A percentile compares a stretch with the other conserved stretches of the same genome.
Conservation (phyloP, 2,888 invertebrate species). For the Griposia aprilina region DNA sequence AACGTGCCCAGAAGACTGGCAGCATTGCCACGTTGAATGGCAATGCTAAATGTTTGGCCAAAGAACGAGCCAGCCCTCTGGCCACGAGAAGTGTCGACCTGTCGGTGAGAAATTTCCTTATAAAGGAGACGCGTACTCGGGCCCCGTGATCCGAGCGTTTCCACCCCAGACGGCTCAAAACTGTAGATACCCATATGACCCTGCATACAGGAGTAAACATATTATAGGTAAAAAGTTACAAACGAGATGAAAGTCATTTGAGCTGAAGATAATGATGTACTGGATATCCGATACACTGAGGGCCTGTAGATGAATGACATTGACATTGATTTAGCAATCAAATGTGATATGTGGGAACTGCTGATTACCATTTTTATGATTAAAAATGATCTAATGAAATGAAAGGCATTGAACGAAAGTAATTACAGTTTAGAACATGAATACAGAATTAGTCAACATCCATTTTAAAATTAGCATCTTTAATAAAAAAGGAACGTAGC, state of each 20-base stretch:
- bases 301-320: neutral
- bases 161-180: no score
- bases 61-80: no score
- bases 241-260: neutral
- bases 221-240: neutral
- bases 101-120: no score
- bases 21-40: no score
- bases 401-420: neutral
- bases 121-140: no score
- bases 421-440: neutral
- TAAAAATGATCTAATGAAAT: neutral
- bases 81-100: no score
- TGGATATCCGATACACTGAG: neutral
- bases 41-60: no score
- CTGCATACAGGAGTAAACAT: neutral
- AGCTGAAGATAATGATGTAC: neutral
- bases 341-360: neutral
- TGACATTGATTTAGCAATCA: neutral
- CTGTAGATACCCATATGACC: no score
- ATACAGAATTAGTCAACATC: conserved; percentile 1
- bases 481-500: conserved; percentile 8
- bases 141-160: no score
- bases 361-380: neutral
- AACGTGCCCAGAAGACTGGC: no score
- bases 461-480: conserved; percentile 27